Base-by-base conservation (phyloP, 1,140 invertebrate species). In the Xylocopa sonorina region DNA sequence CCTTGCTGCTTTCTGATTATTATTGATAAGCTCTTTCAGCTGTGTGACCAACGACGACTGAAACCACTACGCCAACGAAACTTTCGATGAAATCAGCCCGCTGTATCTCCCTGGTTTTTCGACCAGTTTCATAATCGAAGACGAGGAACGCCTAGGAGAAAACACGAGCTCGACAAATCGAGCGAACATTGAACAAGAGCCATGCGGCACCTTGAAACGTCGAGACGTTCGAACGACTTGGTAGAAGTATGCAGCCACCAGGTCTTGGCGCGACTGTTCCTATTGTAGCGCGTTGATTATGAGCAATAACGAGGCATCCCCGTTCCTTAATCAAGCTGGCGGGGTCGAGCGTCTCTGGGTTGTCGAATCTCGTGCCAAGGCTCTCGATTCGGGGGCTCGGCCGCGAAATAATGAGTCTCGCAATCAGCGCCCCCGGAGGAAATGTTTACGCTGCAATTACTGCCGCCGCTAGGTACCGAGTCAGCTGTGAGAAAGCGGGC, bases 381-480 rank as follows among this genome's bases (percentile, higher is more conserved):
- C 87, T 88, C 85, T 84, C 84, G 87, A 90, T 89, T 88, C 72
- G 83, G 72, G 82, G 85, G 76, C 83, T 86, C 79, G 68, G 84
- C 38, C 51, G 51, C 81, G 76, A 90, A 90, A 91, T 92, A 92
- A 91, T 91, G 91, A 91, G 89, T 92, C 89, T 89, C 88, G 90
- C 90, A 92, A 91, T 92, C 90, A 91, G 83, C 82, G 78, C 73
- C 71, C 34, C n/a, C n/a, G n/a, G 80, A 68, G 75, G 81, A 89
- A 91, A 91, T 91, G 87, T 91, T 92, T 91, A 89, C 88, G 84
- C 87, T 89, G 88, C 88, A 91, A 90, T 91, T 91, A 91, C 85
- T 58, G 71, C 38, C 77, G 68, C 50, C 55, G 43, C n/a, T 27
- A 63, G 48, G 34, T 41, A 50, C 48, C 50, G 64, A 84, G 82